Percentiles rank a stretch among this genome's conserved stretches.
These are phyloP conservation scores for Argynnis bischoffii DNA, from an alignment of 2,888 invertebrate genomes.

Conservation along the genomic window DNA sequence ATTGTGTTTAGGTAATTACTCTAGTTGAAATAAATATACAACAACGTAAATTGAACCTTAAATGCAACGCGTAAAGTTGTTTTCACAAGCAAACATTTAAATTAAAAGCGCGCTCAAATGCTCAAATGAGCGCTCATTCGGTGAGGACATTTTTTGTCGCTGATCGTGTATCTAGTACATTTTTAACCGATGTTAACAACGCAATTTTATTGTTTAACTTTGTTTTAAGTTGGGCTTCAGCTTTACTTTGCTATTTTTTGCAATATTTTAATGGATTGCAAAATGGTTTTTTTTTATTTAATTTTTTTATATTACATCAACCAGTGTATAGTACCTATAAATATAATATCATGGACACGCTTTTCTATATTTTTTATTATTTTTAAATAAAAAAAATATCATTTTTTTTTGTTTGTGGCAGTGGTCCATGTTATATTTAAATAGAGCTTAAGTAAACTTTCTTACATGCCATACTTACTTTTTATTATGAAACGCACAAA, in stretches of 20 bases:
- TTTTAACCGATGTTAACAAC: constrained; percentile 29
- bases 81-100: no score
- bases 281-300: constrained; percentile 43
- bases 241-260: constrained; percentile 59
- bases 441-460: constrained; percentile 30
- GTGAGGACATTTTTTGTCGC: no score
- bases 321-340: constrained; percentile 18
- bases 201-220: constrained; percentile 37
- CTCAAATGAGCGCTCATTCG: no score
- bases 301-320: constrained; percentile 37
- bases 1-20: no score
- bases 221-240: constrained; percentile 54
- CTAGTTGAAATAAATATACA: no score
- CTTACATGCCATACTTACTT: constrained; percentile 38
- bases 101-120: no score
- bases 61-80: no score
- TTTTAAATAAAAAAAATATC: not conserved
- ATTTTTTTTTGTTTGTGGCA: not conserved
- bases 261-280: constrained; percentile 2
- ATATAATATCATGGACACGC: not conserved
- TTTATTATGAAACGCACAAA: constrained; percentile 44
- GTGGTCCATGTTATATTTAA: constrained; percentile 20
- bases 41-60: no score
- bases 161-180: no score
- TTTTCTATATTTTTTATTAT: constrained; percentile 3